Evolutionary conservation across 2,113 vertebrate genomes (phyloP), one percentile per base, ranked within the genome.

Genomic region (Smithornis capensis): DNA sequence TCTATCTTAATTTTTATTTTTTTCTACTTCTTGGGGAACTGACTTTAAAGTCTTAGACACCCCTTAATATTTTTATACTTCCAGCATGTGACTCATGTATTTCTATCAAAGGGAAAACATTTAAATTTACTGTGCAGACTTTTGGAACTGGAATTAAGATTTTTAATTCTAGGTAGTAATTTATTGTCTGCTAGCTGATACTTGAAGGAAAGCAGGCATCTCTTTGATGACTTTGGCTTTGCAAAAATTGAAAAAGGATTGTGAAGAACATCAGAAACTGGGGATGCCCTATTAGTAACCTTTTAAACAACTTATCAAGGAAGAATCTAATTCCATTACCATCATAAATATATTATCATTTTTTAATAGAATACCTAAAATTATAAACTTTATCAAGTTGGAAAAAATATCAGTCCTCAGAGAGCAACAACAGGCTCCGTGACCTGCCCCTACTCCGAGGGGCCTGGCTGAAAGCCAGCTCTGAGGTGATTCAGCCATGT

Each of bases 361-460:
- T 64, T 67, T 86, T 64, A 2, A 38, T 24, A 25, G 31, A 53
- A 57, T 74, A 77, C 8, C 12, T 88, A 19, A 70, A 71, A 38
- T 8, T 85, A 5, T 47, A 64, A 56, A 4, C 1, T 45, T 49
- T 62, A 45, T 23, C 17, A 69, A 62, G 18, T 31, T 52, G 52
- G 23, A n/a, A 84, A 12, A 86, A 84, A 65, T 4, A 4, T 25
- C 25, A 27, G 16, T 70, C 42, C 24, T 38, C 0, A 0, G 9
- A 33, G 28, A 55, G 38, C 12, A 42, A 18, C 28, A 37, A 7
- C 12, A 29, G 31, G 15, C 16, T 16, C 42, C 59, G 38, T 0
- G 2, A 29, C 8, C 12, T 73, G 27, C 2, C 5, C 4, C 7
- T 27, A 1, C 12, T 62, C 14, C 29, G 56, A 14, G 45, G 9